Conservation (phyloP, 2,888 invertebrate genomes). For the Tolmerus cingulatus region DNA sequence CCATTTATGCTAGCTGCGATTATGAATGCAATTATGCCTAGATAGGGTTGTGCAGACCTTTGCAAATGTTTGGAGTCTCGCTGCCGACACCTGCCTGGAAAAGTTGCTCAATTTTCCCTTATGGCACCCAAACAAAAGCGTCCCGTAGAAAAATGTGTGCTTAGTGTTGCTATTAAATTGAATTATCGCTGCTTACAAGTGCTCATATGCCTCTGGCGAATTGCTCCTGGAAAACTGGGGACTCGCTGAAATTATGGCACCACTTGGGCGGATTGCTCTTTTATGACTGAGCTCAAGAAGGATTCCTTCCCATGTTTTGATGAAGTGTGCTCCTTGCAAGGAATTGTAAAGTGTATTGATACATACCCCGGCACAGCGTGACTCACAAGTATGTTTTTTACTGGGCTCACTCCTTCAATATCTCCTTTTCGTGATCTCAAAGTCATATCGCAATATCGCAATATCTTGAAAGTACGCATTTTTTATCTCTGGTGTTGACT, state of each 20-base stretch:
- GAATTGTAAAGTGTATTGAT: neutral
- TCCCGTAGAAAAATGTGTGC: slow-evolving; percentile 30
- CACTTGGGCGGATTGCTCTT: neutral
- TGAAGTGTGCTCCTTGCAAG: neutral
- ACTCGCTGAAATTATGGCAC: neutral
- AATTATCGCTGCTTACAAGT: slow-evolving; percentile 46
- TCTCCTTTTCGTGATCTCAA: neutral
- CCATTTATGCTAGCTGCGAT: slow-evolving; percentile 44
- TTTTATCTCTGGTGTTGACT: neutral
- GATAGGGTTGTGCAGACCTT: slow-evolving; percentile 39
- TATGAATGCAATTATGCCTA: slow-evolving; percentile 46
- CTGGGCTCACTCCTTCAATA: neutral
- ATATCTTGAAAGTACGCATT: neutral
- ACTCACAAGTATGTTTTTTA: neutral
- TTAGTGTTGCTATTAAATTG: slow-evolving; percentile 45
- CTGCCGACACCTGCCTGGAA: slow-evolving; percentile 30
- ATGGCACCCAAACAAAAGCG: slow-evolving; percentile 43
- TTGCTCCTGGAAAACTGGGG: neutral
- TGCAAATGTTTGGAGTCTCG: neutral
- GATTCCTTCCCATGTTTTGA: neutral
- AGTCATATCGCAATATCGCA: neutral
- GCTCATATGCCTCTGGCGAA: slow-evolving; percentile 41
- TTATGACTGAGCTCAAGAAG: neutral
- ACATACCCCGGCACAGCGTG: neutral
- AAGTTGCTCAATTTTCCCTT: slow-evolving; percentile 41